Evolutionary conservation across 2,113 vertebrate species (phyloP).

Genomic region (Lates calcarifer): DNA sequence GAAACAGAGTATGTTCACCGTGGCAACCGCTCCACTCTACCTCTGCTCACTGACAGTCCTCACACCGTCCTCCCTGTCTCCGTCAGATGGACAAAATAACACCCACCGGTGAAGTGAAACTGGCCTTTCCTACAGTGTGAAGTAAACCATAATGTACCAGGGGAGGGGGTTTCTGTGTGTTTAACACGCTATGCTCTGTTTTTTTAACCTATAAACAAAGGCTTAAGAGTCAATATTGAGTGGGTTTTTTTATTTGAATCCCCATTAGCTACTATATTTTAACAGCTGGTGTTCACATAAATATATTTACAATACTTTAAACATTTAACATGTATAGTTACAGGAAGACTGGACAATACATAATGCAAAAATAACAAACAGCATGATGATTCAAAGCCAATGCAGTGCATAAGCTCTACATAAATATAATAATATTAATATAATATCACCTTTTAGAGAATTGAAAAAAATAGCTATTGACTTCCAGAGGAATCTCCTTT

Average conservation of each 20-base stretch:
- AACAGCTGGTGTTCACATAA: not conserved
- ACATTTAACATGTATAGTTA: not conserved
- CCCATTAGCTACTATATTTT: not conserved
- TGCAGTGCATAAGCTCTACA: too few relatives aligned
- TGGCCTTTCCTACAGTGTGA: conserved; percentile 41
- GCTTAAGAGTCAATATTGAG: not conserved
- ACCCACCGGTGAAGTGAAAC: conserved; percentile 47
- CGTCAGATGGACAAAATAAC: conserved; percentile 67
- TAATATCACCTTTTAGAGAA: not conserved
- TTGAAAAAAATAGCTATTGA: not conserved
- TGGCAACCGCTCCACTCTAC: conserved; percentile 80
- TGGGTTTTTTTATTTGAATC: not conserved
- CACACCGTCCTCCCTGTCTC: conserved; percentile 55
- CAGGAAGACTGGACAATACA: not conserved
- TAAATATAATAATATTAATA: too few relatives aligned
- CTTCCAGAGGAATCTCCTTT: too few relatives aligned
- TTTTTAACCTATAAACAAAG: not conserved
- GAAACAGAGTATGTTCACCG: conserved; percentile 72
- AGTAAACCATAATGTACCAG: conserved; percentile 15
- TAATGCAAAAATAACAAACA: not conserved
- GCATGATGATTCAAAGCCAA: too few relatives aligned
- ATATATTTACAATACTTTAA: not conserved
- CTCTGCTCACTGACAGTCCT: conserved; percentile 71
- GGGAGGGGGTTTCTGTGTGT: conserved; percentile 12
- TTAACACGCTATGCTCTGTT: conserved; percentile 5